Evolutionary conservation across 1,140 invertebrate genomes (phyloP).

Genomic region (Aphelinus atriplicis): DNA sequence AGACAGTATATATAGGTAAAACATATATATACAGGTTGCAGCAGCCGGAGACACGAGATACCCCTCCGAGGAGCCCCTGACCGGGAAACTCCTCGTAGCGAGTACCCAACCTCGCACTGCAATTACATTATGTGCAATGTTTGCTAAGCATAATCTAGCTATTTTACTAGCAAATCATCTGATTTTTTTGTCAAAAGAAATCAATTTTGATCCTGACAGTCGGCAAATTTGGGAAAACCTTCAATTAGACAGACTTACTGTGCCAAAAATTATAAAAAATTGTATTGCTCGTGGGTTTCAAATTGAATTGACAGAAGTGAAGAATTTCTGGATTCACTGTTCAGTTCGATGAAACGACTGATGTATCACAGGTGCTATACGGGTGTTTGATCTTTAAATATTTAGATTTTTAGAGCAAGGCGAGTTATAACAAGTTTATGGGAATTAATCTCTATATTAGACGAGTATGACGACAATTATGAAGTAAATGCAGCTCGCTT

Average conservation of each 20-base stretch:
- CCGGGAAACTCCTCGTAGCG: too few relatives aligned
- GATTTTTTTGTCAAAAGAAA: conserved; percentile 10
- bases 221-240: background rate
- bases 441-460: background rate
- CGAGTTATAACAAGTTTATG: background rate
- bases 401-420: background rate
- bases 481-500: background rate
- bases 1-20: background rate
- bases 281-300: background rate
- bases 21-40: background rate
- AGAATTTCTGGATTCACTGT: conserved; percentile 7
- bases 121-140: background rate
- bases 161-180: conserved; percentile 1
- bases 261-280: background rate
- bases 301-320: background rate
- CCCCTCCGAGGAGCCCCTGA: too few relatives aligned
- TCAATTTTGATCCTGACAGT: background rate
- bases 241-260: background rate
- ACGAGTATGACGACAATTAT: conserved; percentile 3
- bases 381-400: conserved; percentile 37
- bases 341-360: conserved; percentile 27
- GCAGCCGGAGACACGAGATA: too few relatives aligned
- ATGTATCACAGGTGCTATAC: conserved; percentile 1
- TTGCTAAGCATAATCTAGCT: background rate
- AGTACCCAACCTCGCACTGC: too few relatives aligned